A percentile compares a stretch with the other conserved stretches of the same genome.
These are phyloP conservation scores for Paramormyrops kingsleyae DNA, from an alignment of 2,113 vertebrate genomes.

Conservation along the genomic window DNA sequence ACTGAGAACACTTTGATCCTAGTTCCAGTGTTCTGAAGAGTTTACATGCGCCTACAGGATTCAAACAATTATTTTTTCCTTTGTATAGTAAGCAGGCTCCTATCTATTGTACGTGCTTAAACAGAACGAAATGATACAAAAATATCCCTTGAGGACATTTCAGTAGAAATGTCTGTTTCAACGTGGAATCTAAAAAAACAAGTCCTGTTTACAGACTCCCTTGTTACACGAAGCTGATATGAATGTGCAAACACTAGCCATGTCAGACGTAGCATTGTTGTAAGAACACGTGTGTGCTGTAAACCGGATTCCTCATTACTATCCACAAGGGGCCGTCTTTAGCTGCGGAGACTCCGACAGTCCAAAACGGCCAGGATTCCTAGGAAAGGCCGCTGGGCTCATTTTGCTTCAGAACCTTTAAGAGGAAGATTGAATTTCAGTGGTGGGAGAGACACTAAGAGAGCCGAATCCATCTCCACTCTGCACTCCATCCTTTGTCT, in stretches of 20 bases:
- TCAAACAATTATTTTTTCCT: not conserved
- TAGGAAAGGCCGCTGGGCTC: not conserved
- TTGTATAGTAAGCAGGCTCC: not conserved
- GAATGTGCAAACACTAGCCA: not conserved
- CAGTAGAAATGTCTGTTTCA: not conserved
- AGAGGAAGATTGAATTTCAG: not conserved
- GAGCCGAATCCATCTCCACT: not conserved
- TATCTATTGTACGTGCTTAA: not conserved
- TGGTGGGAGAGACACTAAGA: not conserved
- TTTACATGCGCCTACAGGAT: not conserved
- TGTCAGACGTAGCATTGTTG: not conserved
- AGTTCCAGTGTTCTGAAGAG: not conserved
- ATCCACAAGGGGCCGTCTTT: not conserved
- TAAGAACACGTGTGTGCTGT: not conserved
- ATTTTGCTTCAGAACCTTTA: constrained; percentile 35
- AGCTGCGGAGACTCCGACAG: not conserved
- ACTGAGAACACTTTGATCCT: not conserved
- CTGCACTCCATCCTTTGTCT: not conserved
- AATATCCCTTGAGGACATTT: not conserved
- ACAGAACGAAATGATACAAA: not conserved
- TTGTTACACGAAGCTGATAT: not conserved
- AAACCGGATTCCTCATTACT: not conserved
- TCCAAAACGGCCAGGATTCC: not conserved
- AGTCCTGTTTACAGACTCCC: not conserved
- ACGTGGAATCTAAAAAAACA: not conserved